These are phyloP conservation scores for Imbricaverruca yamaguchii DNA, from an alignment of 2,888 invertebrate genomes.

Conservation along the genomic window DNA sequence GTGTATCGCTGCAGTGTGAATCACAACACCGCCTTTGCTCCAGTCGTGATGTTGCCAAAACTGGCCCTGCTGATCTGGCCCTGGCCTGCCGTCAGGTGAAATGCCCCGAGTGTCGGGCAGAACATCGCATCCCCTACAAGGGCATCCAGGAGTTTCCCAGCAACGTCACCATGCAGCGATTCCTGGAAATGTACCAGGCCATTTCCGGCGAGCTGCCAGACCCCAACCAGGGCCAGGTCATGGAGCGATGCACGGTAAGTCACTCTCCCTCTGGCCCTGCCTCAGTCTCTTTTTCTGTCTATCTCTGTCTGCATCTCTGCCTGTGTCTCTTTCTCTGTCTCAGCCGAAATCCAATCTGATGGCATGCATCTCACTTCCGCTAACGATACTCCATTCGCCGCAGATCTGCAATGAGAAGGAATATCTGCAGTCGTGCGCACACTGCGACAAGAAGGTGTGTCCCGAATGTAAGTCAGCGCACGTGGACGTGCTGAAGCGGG, in stretches of 20 bases:
- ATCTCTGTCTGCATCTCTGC: no score
- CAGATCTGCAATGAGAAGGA: slow-evolving; percentile 73
- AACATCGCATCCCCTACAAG: slow-evolving; percentile 91
- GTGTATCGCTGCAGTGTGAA: no score
- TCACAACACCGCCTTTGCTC: no score
- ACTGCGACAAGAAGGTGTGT: slow-evolving; percentile 96
- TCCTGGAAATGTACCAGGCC: slow-evolving; percentile 87
- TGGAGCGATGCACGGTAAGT: slow-evolving; percentile 79
- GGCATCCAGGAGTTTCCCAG: slow-evolving; percentile 91
- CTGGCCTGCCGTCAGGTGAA: slow-evolving; percentile 58
- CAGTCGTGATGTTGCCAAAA: no score
- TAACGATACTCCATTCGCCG: no score
- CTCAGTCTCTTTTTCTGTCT: no score
- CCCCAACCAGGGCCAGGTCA: slow-evolving; percentile 56
- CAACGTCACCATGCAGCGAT: slow-evolving; percentile 89
- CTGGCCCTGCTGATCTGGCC: no score
- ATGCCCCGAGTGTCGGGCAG: slow-evolving; percentile 96
- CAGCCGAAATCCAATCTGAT: no score
- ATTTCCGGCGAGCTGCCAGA: slow-evolving; percentile 47
- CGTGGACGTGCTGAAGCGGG: slow-evolving; percentile 87
- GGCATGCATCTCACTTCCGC: no score
- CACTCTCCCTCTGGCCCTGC: neutral
- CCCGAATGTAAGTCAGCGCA: slow-evolving; percentile 89
- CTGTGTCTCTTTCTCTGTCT: no score
- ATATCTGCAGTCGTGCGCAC: slow-evolving; percentile 78